A percentile compares a stretch with the other conserved stretches of the same genome.
Evolutionary conservation across 2,888 invertebrate genomes (phyloP).

Genomic region (Synergus itoensis): DNA sequence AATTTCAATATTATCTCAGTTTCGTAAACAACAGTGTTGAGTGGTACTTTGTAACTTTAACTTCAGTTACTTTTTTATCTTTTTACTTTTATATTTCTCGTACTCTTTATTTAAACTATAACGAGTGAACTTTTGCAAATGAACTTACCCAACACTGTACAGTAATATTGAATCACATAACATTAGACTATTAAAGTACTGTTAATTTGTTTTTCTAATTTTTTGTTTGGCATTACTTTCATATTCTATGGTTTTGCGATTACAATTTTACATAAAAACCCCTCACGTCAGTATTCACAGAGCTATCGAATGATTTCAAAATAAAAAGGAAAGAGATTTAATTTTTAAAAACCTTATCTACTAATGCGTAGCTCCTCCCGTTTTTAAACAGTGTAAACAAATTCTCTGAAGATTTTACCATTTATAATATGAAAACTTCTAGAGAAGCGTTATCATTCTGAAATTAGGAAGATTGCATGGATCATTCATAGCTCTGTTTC

Average conservation of each 20-base stretch:
- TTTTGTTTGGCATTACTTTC: too few species aligned
- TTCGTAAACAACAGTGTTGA: neutral
- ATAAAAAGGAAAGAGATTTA: neutral
- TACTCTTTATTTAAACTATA: neutral
- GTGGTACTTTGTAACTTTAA: too few species aligned
- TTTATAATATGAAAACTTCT: neutral
- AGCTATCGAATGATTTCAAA: neutral
- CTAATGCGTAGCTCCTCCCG: neutral
- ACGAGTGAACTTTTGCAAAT: neutral
- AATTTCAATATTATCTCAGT: neutral
- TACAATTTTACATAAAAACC: neutral
- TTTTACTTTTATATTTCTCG: too few species aligned
- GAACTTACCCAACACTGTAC: too few species aligned
- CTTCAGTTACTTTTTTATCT: too few species aligned
- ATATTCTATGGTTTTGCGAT: neutral
- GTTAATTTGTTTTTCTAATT: neutral
- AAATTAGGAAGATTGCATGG: neutral
- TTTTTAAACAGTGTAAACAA: neutral
- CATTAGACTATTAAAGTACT: neutral
- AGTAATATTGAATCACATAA: neutral
- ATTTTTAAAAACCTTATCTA: neutral
- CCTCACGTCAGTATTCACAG: neutral
- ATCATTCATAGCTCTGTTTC: neutral
- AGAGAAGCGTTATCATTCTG: neutral
- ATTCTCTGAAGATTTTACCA: neutral